These are phyloP conservation scores for Atherix ibis DNA, from an alignment of 2,888 invertebrate species.

Conservation along the genomic window DNA sequence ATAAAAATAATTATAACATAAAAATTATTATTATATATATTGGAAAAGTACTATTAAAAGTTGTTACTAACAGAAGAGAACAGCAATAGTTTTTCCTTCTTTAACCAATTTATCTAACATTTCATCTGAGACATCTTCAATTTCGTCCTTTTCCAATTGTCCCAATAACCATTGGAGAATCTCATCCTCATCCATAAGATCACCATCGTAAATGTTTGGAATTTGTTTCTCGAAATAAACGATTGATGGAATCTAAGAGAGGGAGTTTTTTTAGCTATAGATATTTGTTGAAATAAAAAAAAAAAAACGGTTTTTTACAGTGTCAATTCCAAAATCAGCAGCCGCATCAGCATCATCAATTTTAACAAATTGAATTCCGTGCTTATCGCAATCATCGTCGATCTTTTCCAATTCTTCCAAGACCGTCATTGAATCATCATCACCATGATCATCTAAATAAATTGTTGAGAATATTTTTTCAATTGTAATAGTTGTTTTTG, in stretches of 20 bases:
- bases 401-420: conserved; percentile 80
- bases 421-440: conserved; percentile 74
- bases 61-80: conserved; percentile 62
- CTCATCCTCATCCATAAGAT: conserved; percentile 76
- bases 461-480: conserved; percentile 1
- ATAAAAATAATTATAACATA: background rate
- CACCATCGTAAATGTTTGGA: conserved; percentile 84
- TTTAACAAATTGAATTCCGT: conserved; percentile 85
- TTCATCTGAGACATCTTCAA: conserved; percentile 88
- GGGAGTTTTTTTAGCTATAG: background rate
- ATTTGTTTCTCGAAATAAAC: conserved; percentile 90
- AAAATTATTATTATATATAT: no score
- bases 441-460: conserved; percentile 70
- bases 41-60: background rate
- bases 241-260: conserved; percentile 50
- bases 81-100: conserved; percentile 76
- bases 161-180: conserved; percentile 75
- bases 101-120: conserved; percentile 81
- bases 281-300: background rate
- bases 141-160: conserved; percentile 82
- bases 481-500: background rate
- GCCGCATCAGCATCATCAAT: conserved; percentile 77
- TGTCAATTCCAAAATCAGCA: conserved; percentile 75
- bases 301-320: background rate
- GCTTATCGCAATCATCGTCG: conserved; percentile 83